Evolutionary conservation across 1,140 invertebrate species (phyloP), one percentile per base, ranked within the genome.

Genomic region (Elysia chlorotica): DNA sequence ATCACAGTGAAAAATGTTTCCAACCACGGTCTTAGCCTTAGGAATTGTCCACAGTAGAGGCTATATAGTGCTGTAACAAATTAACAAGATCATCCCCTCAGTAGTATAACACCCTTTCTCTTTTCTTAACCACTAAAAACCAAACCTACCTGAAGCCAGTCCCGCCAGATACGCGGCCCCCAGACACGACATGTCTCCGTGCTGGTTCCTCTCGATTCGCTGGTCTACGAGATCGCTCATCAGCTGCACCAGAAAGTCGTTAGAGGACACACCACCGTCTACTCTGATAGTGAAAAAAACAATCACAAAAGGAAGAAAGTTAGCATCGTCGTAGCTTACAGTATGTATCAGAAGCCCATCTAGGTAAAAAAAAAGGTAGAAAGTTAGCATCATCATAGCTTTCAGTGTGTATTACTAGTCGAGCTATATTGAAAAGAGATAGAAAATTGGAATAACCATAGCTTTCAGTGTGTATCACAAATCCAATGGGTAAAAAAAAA

Each of bases 251-350:
- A 98, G 88, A 83, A 97, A 98, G 86, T 97, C 92, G 87, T 97
- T 97, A 71, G 91, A 91, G 0, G 95, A 93, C 23, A 99, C 95
- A 33, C 96, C 96, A n/a, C 96, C 96, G 86, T 97, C 95, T 53
- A 95, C 90, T 78, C 96, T 97, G 82, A 28, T 90, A 72, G 35
- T n/a, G n/a, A n/a, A n/a, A n/a, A n/a, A n/a, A n/a, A n/a, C n/a
- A n/a, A n/a, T n/a, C n/a, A n/a, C n/a, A n/a, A n/a, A n/a, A n/a
- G n/a, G n/a, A n/a, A n/a, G n/a, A n/a, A n/a, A n/a, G n/a, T n/a
- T n/a, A n/a, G n/a, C n/a, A n/a, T n/a, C n/a, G n/a, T n/a, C n/a
- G n/a, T n/a, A n/a, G n/a, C n/a, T n/a, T n/a, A n/a, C n/a, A n/a
- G n/a, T n/a, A n/a, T n/a, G n/a, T n/a, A n/a, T n/a, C n/a, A n/a